A percentile compares a stretch with the other conserved stretches of the same genome.
Conservation (phyloP, 2,797 vertebrate species). For the Gambusia yucatana region DNA sequence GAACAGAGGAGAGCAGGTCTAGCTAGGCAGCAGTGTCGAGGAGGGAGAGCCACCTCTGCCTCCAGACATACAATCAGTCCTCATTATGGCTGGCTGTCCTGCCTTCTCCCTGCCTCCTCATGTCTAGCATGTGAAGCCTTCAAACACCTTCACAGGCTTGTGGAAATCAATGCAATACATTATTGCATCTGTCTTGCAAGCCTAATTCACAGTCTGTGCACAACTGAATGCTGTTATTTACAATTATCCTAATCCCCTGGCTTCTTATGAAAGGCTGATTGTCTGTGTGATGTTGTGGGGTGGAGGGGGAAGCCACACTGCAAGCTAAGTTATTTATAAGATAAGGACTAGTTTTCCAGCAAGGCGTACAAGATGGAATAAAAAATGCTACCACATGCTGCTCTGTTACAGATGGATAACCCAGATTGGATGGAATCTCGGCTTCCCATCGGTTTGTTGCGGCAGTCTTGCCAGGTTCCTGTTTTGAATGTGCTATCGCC, state of each 20-base stretch:
- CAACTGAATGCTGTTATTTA: slow-evolving; percentile 43
- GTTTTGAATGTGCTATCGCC: slow-evolving; percentile 48
- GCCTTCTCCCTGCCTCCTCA: slow-evolving; percentile 42
- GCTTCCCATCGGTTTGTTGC: slow-evolving; percentile 43
- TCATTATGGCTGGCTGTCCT: slow-evolving; percentile 68
- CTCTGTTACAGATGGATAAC: slow-evolving; percentile 60
- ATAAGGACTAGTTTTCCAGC: slow-evolving; percentile 60
- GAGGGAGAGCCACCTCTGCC: slow-evolving; percentile 67
- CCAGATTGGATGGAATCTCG: slow-evolving; percentile 65
- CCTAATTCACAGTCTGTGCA: slow-evolving; percentile 28
- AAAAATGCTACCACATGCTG: slow-evolving; percentile 61
- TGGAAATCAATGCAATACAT: slow-evolving; percentile 41
- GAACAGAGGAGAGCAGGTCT: slow-evolving; percentile 63
- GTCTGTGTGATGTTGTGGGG: slow-evolving; percentile 27
- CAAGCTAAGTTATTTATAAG: slow-evolving; percentile 64
- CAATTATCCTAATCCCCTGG: slow-evolving; percentile 37
- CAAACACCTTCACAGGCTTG: slow-evolving; percentile 44
- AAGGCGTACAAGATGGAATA: slow-evolving; percentile 55
- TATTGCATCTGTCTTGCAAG: slow-evolving; percentile 35
- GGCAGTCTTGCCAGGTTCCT: slow-evolving; percentile 43
- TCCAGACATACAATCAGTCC: slow-evolving; percentile 75
- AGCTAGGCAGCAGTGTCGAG: slow-evolving; percentile 58
- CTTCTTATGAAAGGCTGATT: slow-evolving; percentile 23
- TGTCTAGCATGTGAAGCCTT: slow-evolving; percentile 51
- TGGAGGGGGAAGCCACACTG: slow-evolving; percentile 23